Evolutionary conservation across 2,797 vertebrate species (phyloP), one percentile per base, ranked within the genome.

Genomic region (Lutjanus campechanus): DNA sequence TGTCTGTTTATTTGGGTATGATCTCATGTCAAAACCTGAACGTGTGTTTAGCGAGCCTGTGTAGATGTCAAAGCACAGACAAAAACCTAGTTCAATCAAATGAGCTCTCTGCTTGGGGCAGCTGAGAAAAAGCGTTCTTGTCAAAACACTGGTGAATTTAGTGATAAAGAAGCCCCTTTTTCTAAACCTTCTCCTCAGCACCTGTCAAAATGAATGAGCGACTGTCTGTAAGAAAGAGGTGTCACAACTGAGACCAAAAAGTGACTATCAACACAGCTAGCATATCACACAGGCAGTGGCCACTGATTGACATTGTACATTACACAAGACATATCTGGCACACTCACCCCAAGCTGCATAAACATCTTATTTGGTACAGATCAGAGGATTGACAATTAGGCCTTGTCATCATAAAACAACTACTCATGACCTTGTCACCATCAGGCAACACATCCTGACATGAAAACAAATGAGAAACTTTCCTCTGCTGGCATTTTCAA

Each of bases 161-260:
- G 77, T 55, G 68, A 69, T 79, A 86, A 90, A 86, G 71, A 83
- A 85, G 61, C 9, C 47, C 41, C 61, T 77, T 79, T 76, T 84
- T 78, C 62, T 4, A 70, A 89, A 85, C 70, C 73, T 83, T 78
- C 76, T 88, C 72, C 69, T 83, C 85, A 87, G 88, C 76, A 89
- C 81, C 86, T 88, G 88, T 94, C 92, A 93, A 79, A 77, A 68
- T 51, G 81, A 87, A 94, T 93, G 84, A 93, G 88, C 16, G 51
- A 62, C 80, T 73, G 82, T 83, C 81, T 76, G 54, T 53, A 22
- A 80, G 81, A 80, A 82, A 79, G 56, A 82, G 61, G 79, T 88
- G 89, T 91, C 88, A 92, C 81, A 86, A 73, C 74, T 47, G 50
- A 85, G 86, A 89, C 68, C 82, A 86, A 76, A 88, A 87, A 85